Percentiles rank a stretch among this genome's conserved stretches.
Conservation (phyloP, 2,888 invertebrate species). For the Hydriomena furcata region DNA sequence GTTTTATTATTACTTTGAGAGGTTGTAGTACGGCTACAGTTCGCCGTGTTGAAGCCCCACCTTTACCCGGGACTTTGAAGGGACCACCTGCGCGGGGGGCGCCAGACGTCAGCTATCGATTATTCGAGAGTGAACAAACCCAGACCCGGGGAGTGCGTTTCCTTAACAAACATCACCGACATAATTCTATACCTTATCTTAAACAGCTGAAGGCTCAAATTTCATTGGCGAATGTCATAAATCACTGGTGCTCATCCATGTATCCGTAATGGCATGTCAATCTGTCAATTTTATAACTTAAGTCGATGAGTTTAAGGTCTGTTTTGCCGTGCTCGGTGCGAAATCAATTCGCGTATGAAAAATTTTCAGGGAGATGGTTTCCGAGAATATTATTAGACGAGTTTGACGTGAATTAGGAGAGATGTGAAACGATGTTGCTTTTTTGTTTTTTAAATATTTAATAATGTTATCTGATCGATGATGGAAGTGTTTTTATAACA, state of each 20-base stretch:
- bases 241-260: slow-evolving; percentile 64
- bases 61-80: slow-evolving; percentile 51
- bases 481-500: too few species aligned
- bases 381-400: slow-evolving; percentile 54
- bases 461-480: too few species aligned
- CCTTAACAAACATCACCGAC: slow-evolving; percentile 50
- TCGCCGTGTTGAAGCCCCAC: slow-evolving; percentile 35
- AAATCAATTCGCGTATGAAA: slow-evolving; percentile 63
- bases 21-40: not conserved
- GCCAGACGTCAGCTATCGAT: slow-evolving; percentile 83
- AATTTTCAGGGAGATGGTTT: slow-evolving; percentile 62
- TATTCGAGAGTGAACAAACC: slow-evolving; percentile 79
- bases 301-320: slow-evolving; percentile 41
- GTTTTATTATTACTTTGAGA: too few species aligned
- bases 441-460: too few species aligned
- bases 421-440: slow-evolving; percentile 32
- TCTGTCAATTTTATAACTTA: slow-evolving; percentile 51
- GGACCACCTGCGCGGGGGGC: slow-evolving; percentile 64
- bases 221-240: slow-evolving; percentile 46
- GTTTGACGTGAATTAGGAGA: slow-evolving; percentile 43
- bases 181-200: slow-evolving; percentile 53
- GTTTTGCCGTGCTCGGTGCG: slow-evolving; percentile 39
- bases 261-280: slow-evolving; percentile 54
- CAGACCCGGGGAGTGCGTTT: slow-evolving; percentile 64
- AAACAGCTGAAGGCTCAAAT: slow-evolving; percentile 45